Evolutionary conservation across 2,797 vertebrate genomes (phyloP).

Genomic region (Pseudotriccus pelzelni): DNA sequence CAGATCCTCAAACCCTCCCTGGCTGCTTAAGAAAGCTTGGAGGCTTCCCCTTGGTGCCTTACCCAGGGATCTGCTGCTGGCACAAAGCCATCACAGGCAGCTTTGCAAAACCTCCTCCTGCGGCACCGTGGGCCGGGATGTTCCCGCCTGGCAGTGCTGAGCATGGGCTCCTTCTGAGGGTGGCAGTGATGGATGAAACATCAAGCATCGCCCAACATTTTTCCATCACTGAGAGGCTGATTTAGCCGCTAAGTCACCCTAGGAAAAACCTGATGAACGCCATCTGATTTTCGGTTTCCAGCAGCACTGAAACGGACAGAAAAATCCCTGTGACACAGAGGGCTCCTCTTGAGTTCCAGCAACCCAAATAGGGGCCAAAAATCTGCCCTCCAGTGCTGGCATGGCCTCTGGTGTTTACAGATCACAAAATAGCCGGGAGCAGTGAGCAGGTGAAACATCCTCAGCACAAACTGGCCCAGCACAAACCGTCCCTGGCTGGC

Average conservation of each 20-base stretch:
- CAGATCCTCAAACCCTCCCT: not conserved
- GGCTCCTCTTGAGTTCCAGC: not conserved
- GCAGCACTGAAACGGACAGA: not conserved
- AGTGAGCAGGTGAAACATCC: fast-evolving
- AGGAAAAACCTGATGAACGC: not conserved
- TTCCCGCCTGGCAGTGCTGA: fast-evolving
- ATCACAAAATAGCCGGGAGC: not conserved
- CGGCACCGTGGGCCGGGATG: fast-evolving
- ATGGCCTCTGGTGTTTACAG: not conserved
- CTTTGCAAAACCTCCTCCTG: not conserved
- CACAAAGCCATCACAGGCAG: not conserved
- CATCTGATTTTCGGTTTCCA: not conserved
- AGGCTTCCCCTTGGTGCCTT: not conserved
- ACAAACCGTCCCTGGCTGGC: not conserved
- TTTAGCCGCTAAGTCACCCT: not conserved
- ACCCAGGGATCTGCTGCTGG: not conserved
- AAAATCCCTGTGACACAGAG: not conserved
- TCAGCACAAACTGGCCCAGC: not conserved
- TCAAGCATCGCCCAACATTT: fast-evolving
- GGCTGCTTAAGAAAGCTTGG: not conserved
- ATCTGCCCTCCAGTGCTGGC: fast-evolving
- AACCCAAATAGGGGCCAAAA: not conserved
- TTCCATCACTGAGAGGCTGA: not conserved
- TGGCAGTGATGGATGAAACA: fast-evolving
- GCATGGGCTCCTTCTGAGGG: fast-evolving